These are phyloP conservation scores for Trogon surrucura DNA, from an alignment of 2,113 vertebrate species.

Conservation along the genomic window DNA sequence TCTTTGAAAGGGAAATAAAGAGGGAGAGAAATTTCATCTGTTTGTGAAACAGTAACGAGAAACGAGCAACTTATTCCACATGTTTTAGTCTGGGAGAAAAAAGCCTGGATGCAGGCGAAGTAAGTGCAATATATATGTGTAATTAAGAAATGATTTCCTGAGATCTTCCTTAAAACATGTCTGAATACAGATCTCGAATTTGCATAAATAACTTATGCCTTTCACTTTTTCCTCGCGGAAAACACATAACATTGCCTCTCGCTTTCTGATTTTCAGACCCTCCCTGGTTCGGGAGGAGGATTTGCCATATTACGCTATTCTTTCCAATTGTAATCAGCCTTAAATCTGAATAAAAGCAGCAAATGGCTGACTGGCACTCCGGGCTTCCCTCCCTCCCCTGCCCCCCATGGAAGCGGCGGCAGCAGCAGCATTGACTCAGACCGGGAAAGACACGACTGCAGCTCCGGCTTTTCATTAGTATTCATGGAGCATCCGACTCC, in stretches of 20 bases:
- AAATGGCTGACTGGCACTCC: slow-evolving; percentile 34
- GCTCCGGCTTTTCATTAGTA: slow-evolving; percentile 90
- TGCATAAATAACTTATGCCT: slow-evolving; percentile 74
- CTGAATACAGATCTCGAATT: slow-evolving; percentile 75
- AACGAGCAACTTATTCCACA: not conserved
- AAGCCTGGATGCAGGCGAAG: slow-evolving; percentile 49
- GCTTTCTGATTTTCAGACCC: slow-evolving; percentile 35
- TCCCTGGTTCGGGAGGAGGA: slow-evolving; percentile 50
- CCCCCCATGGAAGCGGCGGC: slow-evolving; percentile 45
- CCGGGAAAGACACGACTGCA: slow-evolving; percentile 79
- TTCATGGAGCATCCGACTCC: slow-evolving; percentile 90
- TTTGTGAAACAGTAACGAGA: slow-evolving; percentile 27
- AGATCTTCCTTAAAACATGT: slow-evolving; percentile 63
- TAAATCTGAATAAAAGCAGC: slow-evolving; percentile 61
- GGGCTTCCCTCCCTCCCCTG: slow-evolving; percentile 13
- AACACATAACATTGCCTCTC: slow-evolving; percentile 25
- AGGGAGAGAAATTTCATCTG: not conserved
- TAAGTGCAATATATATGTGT: slow-evolving; percentile 64
- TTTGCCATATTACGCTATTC: slow-evolving; percentile 61
- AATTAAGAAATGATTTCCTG: slow-evolving; percentile 78
- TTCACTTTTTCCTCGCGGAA: slow-evolving; percentile 70
- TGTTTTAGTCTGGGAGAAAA: not conserved
- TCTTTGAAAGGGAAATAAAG: not conserved
- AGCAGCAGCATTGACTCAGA: slow-evolving; percentile 42
- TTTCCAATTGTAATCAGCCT: slow-evolving; percentile 65